Base-by-base conservation (phyloP, 2,113 vertebrate genomes). In the Miniopterus natalensis region DNA sequence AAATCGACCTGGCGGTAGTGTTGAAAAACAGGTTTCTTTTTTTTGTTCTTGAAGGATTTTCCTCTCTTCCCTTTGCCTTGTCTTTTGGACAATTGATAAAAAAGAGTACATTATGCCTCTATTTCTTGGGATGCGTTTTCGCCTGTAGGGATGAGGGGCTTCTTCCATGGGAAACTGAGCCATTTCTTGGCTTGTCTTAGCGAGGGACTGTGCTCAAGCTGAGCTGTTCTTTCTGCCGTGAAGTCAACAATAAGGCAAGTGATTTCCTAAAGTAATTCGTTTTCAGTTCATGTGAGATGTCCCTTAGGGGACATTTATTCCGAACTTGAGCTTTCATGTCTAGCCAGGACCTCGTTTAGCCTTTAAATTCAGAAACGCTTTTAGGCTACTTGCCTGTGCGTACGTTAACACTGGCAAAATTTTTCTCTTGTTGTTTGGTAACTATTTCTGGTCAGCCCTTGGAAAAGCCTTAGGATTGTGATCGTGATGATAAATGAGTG, bases 81-180 rank as follows among this genome's bases (percentile, higher is more conserved):
- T 95, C 94, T 97, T 97, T 95, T 73, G 84, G 27, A 77, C 88
- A 97, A 1, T n/a, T 93, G 96, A 95, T 97, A 77, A 94, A 97
- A 94, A 94, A 97, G 86, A 87, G 83, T 75, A 92, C 84, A 71
- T 47, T 75, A 42, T 57, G n/a, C 75, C 14, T 88, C 1, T 53
- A 20, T 18, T 73, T 63, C 73, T 71, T 61, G 77, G 94, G 61
- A 25, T 73, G 23, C 75, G 51, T 79, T n/a, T 94, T 74, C 83
- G 65, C 66, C 66, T 31, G 65, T 51, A 96, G 68, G 29, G 77
- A 63, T 68, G 71, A 84, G 94, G 25, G 21, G 84, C 17, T 27
- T 40, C 45, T 92, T 84, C 92, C 95, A 74, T 71, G 96, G 97
- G 97, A 98, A 98, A 85, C 85, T 97, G 98, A 98, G 89, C 98